Evolutionary conservation across 2,113 vertebrate genomes (phyloP).

Genomic region (Malurus melanocephalus): DNA sequence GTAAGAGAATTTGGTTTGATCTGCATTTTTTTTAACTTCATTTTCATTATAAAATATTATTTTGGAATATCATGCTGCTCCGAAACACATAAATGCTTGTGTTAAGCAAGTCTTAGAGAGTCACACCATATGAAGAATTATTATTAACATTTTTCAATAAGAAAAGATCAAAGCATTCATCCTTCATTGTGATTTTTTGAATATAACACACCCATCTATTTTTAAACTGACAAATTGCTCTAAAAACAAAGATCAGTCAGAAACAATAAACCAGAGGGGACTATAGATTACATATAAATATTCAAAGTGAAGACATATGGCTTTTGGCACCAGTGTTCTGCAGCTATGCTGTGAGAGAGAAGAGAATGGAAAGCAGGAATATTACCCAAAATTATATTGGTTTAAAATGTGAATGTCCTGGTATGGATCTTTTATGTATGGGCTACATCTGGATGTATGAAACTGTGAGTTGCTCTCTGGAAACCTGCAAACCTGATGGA

Average conservation of each 20-base stretch:
- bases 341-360: slow-evolving; percentile 20
- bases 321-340: not conserved
- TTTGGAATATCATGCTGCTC: not conserved
- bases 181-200: not conserved
- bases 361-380: not conserved
- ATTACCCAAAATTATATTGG: not conserved
- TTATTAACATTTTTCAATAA: slow-evolving; percentile 29
- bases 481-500: not conserved
- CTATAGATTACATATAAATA: slow-evolving; percentile 20
- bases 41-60: not conserved
- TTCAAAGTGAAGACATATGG: slow-evolving; percentile 11
- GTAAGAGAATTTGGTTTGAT: not conserved
- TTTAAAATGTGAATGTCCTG: not conserved
- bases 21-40: not conserved
- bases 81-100: not conserved
- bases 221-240: slow-evolving; percentile 50
- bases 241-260: slow-evolving; percentile 48
- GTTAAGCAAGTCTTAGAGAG: not conserved
- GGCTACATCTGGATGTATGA: not conserved
- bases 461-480: not conserved
- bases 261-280: slow-evolving; percentile 28
- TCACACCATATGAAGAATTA: not conserved
- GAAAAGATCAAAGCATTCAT: slow-evolving; percentile 16
- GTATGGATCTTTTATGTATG: not conserved
- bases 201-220: not conserved